These are phyloP conservation scores for Meloidogyne floridensis DNA, from an alignment of 1,140 invertebrate genomes.

Conservation along the genomic window DNA sequence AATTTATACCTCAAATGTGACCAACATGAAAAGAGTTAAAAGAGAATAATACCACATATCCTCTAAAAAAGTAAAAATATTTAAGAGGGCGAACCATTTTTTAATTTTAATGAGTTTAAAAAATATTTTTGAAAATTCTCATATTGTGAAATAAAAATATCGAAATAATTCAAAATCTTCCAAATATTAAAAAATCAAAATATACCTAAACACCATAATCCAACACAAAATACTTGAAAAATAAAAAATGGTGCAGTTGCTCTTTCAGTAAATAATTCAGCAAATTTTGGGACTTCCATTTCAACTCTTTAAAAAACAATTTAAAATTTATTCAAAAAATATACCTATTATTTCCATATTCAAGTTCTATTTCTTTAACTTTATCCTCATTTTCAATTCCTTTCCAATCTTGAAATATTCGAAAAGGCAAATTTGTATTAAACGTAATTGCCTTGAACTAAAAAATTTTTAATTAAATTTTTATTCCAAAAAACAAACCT, in stretches of 20 bases:
- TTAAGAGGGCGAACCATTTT: too few species aligned
- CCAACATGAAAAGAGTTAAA: conserved; percentile 94
- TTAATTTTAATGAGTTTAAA: background rate
- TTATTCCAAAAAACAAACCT: conserved; percentile 4
- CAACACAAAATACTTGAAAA: conserved; percentile 84
- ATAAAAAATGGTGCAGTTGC: conserved; percentile 99
- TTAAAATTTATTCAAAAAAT: background rate
- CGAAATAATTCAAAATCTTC: too few species aligned
- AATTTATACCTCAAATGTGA: conserved; percentile 77
- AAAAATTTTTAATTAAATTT: background rate
- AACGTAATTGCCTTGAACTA: conserved; percentile 55
- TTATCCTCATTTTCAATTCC: conserved; percentile 59
- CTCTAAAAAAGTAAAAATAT: conserved; percentile 3
- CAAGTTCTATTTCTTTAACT: conserved; percentile 43
- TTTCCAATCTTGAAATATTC: conserved; percentile 45
- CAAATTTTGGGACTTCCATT: conserved; percentile 91
- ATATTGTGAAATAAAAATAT: too few species aligned
- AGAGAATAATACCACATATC: conserved; percentile 81
- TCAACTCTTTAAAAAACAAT: conserved; percentile 73
- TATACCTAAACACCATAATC: conserved; percentile 86
- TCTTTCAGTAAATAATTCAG: conserved; percentile 92
- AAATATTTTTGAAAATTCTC: background rate
- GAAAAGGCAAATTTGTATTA: conserved; percentile 49
- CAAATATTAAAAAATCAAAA: background rate
- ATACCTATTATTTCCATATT: conserved; percentile 60